Conservation (phyloP, 2,113 vertebrate genomes). For the Poeciliopsis retropinna region DNA sequence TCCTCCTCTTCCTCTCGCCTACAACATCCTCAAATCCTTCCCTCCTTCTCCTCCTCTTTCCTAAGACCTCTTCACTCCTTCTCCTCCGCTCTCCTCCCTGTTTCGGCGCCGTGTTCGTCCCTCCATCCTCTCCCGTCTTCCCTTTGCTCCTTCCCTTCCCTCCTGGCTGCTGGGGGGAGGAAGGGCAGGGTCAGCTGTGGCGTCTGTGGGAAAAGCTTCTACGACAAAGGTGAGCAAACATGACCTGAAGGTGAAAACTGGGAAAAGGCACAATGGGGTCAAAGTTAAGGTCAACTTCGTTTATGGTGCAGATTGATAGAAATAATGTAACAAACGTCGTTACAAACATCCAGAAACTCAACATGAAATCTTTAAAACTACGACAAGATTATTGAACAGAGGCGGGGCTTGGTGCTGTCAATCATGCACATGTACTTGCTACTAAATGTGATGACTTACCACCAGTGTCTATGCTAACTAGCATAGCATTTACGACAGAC, state of each 20-base stretch:
- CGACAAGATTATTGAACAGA: no score
- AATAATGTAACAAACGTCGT: no score
- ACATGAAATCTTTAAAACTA: no score
- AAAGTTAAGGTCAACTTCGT: no score
- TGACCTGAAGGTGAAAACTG: neutral
- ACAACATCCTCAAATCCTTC: slow-evolving; percentile 9
- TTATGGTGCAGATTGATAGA: no score
- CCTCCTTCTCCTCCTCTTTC: slow-evolving; percentile 32
- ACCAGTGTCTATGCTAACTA: no score
- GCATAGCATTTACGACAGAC: no score
- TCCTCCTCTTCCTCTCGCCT: slow-evolving; percentile 6
- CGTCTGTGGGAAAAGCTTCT: slow-evolving; percentile 95
- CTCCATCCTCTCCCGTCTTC: slow-evolving; percentile 31
- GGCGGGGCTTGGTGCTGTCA: no score
- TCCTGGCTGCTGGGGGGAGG: slow-evolving; percentile 59
- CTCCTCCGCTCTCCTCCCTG: slow-evolving; percentile 26
- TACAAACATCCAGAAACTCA: no score
- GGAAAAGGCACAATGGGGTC: no score
- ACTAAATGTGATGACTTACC: no score
- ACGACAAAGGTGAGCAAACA: slow-evolving; percentile 86
- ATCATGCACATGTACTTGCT: no score
- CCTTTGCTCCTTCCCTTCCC: slow-evolving; percentile 33
- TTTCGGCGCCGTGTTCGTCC: neutral
- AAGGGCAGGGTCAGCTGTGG: slow-evolving; percentile 94
- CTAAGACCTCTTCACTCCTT: slow-evolving; percentile 4